Conservation (phyloP, 2,113 vertebrate species). For the Otis tarda region DNA sequence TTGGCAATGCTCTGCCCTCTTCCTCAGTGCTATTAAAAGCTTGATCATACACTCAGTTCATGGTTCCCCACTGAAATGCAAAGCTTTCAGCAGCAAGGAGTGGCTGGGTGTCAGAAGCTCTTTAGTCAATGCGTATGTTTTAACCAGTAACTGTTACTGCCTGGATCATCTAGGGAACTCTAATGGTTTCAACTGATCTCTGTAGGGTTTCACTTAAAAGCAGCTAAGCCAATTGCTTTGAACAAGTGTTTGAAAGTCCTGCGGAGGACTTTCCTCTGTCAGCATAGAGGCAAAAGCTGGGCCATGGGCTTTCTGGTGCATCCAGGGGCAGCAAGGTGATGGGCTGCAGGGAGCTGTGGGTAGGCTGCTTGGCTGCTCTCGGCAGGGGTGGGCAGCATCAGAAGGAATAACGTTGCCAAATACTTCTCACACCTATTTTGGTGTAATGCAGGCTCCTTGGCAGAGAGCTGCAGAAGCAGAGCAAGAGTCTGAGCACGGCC, state of each 20-base stretch:
- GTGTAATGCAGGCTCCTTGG: background rate
- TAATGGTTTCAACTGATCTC: background rate
- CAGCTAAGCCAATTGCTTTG: background rate
- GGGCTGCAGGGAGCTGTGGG: background rate
- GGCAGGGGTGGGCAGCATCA: background rate
- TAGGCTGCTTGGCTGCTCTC: background rate
- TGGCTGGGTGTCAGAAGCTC: background rate
- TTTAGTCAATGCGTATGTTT: background rate
- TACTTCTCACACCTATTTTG: background rate
- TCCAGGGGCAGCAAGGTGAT: background rate
- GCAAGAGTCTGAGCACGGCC: background rate
- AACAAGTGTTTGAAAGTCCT: background rate
- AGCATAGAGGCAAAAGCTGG: background rate
- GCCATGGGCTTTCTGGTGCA: background rate
- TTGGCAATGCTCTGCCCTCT: constrained; percentile 16
- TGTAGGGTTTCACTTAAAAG: background rate
- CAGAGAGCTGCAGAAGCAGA: background rate
- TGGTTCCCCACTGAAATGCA: background rate
- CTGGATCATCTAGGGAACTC: background rate
- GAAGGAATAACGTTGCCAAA: background rate
- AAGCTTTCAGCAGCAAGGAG: background rate
- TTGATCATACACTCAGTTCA: background rate
- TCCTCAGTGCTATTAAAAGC: constrained; percentile 5
- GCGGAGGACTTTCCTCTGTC: background rate
- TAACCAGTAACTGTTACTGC: background rate